Base-by-base conservation (phyloP, 2,797 vertebrate species). In the Epinephelus awoara region DNA sequence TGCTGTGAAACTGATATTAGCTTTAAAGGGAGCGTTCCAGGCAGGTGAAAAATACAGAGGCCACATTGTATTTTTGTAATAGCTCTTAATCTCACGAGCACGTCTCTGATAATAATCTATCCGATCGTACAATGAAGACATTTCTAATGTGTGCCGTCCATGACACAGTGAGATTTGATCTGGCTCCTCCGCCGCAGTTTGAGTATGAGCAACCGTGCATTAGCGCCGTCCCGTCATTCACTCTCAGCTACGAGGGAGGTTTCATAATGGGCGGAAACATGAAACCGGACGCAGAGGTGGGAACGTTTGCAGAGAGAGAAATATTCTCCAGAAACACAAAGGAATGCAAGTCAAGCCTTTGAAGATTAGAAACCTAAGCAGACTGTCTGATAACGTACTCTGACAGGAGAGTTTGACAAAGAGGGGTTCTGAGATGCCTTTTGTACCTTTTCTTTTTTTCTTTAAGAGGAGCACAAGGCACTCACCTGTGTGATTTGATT, bases 231-330 rank as follows among this genome's bases (percentile, higher is more conserved):
- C 86, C 72, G 81, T 92, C 92, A 85, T 83, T 93, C 88, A 88
- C 55, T 80, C 80, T 69, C 69, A 38, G 46, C 66, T 80, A 75
- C 27, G 46, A 85, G 63, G 73, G 77, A 73, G 84, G 64, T 73
- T 87, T 88, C 75, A 92, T 84, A 88, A 89, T 79, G 88, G 88
- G 77, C 3, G 61, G 93, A 87, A 94, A 95, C 87, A 56, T 78
- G 91, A 95, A 84, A 93, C 91, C 83, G 73, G 90, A 93, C 88
- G 2, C 84, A 83, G 82, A 93, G 91, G 93, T 94, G 91, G 92
- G 92, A 92, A 93, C 79, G 61, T 86, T 91, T 46, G 42, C 86
- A 88, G 86, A 83, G 83, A 80, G 56, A 75, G 11, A 86, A 89
- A 87, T 89, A 89, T 90, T 89, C 84, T 62, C 54, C 18, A 88